phyloP scores from a whole-genome alignment of 2,888 invertebrate species.

The Parasteatoda lunata region DNA sequence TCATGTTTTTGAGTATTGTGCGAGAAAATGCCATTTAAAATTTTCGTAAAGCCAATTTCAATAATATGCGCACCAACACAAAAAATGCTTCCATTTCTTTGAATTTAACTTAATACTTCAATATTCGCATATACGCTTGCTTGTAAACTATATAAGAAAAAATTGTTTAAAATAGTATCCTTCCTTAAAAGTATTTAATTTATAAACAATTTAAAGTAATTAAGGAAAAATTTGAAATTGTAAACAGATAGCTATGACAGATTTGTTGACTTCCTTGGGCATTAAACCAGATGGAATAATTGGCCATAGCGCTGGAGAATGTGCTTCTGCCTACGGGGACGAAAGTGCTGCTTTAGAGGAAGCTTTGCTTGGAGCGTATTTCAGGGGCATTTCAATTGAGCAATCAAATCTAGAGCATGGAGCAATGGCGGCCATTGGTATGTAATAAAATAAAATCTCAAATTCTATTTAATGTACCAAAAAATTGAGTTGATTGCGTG shows the following conservation, averaged over 20 bases:
- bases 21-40: too few relatives aligned
- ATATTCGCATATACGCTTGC: too few relatives aligned
- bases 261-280: constrained; percentile 83
- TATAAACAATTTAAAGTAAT: too few relatives aligned
- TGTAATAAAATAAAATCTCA: neutral
- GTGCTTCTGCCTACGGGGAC: constrained; percentile 98
- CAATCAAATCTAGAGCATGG: constrained; percentile 81
- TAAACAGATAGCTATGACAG: constrained; percentile 91
- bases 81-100: too few relatives aligned
- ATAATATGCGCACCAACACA: too few relatives aligned
- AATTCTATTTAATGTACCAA: neutral
- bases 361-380: constrained; percentile 86
- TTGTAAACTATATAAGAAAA: too few relatives aligned
- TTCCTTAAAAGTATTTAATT: too few relatives aligned
- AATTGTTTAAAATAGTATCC: too few relatives aligned
- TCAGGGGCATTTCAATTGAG: constrained; percentile 85
- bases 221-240: too few relatives aligned
- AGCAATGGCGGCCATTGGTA: constrained; percentile 74
- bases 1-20: too few relatives aligned
- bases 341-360: constrained; percentile 95
- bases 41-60: too few relatives aligned
- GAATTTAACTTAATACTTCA: too few relatives aligned
- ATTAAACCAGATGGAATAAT: constrained; percentile 94
- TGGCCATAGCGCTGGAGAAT: constrained; percentile 95
- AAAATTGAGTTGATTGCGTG: neutral